Evolutionary conservation across 2,113 vertebrate species (phyloP).

Genomic region (Dendropsophus ebraccatus): DNA sequence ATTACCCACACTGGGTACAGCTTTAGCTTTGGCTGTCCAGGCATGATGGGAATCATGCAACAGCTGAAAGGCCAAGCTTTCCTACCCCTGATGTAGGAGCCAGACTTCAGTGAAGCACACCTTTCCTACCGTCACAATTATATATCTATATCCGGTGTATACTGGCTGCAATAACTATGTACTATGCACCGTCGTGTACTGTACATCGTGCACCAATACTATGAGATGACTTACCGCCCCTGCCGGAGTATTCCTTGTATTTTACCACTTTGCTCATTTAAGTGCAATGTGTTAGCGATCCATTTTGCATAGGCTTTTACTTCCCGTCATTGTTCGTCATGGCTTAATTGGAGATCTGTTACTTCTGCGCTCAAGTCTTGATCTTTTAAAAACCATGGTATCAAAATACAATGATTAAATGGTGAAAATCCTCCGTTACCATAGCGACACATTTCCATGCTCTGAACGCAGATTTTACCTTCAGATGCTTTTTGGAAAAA

Average conservation of each 20-base stretch:
- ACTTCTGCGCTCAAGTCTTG: slow-evolving; percentile 27
- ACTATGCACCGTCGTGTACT: no score
- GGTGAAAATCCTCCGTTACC: slow-evolving; percentile 44
- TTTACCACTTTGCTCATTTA: background rate
- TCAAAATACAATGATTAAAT: slow-evolving; percentile 48
- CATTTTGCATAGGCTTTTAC: background rate
- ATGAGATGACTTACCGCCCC: background rate
- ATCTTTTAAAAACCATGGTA: slow-evolving; percentile 39
- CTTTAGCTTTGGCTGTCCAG: no score
- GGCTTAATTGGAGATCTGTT: slow-evolving; percentile 32
- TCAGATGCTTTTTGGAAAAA: slow-evolving; percentile 34
- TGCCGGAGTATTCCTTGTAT: background rate
- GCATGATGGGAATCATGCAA: no score
- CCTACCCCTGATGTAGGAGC: no score
- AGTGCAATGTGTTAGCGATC: background rate
- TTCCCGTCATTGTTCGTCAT: slow-evolving; percentile 12
- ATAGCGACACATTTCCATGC: slow-evolving; percentile 46
- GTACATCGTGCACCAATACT: background rate
- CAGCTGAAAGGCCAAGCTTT: no score
- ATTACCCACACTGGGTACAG: no score
- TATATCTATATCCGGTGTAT: no score
- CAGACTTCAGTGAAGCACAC: no score
- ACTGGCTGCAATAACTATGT: no score
- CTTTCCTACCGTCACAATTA: no score
- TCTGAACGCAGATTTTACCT: slow-evolving; percentile 49